Evolutionary conservation across 2,113 vertebrate species (phyloP).

Genomic region (Leptodactylus fuscus): DNA sequence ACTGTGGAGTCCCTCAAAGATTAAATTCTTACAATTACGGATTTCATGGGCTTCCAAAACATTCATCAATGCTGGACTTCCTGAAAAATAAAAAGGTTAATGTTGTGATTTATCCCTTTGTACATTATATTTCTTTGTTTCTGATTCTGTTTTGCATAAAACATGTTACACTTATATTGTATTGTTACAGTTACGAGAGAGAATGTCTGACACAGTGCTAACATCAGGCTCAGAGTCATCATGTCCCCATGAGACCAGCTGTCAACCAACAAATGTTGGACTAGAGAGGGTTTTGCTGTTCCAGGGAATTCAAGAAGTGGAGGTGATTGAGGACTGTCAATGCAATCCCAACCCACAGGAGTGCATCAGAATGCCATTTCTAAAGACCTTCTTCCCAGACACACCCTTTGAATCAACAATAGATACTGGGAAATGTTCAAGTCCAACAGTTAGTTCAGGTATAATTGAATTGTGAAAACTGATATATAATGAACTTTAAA

Average conservation of each 20-base stretch:
- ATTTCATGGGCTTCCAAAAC: slow-evolving; percentile 70
- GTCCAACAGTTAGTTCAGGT: slow-evolving; percentile 68
- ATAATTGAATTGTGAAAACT: neutral
- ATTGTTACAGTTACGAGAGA: slow-evolving; percentile 1
- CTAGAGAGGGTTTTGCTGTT: slow-evolving; percentile 73
- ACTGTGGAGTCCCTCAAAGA: slow-evolving; percentile 66
- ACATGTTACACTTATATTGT: neutral
- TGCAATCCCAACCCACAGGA: slow-evolving; percentile 69
- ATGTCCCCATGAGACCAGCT: slow-evolving; percentile 70
- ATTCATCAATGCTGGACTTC: slow-evolving; percentile 75
- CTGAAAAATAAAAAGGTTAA: slow-evolving; percentile 78
- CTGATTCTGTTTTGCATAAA: neutral
- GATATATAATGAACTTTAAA: neutral
- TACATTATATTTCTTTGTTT: neutral
- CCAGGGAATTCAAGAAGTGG: slow-evolving; percentile 71
- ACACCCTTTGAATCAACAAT: slow-evolving; percentile 76
- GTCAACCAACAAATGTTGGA: slow-evolving; percentile 68
- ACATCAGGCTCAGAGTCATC: slow-evolving; percentile 43
- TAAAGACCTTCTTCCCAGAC: slow-evolving; percentile 77
- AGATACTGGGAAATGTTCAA: slow-evolving; percentile 75
- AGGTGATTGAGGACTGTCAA: slow-evolving; percentile 75
- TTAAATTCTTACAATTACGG: slow-evolving; percentile 54
- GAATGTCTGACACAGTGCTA: neutral
- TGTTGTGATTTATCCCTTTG: neutral
- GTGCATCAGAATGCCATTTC: slow-evolving; percentile 71